These are phyloP conservation scores for Ypsolopha scabrella DNA, from an alignment of 2,888 invertebrate species.

Conservation along the genomic window DNA sequence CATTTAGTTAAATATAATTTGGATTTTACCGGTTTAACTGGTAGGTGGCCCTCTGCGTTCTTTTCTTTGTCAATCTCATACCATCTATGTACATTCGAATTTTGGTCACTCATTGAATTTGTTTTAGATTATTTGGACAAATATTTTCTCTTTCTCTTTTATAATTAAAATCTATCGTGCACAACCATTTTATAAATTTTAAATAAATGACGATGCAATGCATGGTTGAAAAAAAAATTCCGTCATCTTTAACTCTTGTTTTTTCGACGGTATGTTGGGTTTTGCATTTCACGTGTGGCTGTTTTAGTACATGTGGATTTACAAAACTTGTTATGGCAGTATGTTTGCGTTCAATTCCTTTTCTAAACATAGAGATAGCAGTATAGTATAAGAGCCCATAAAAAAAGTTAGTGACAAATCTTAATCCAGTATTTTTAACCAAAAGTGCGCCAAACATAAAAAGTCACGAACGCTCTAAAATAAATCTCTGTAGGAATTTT, in stretches of 20 bases:
- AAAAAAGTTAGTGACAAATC: too few species aligned
- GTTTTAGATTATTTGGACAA: background rate
- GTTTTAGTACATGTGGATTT: conserved; percentile 13
- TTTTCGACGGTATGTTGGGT: background rate
- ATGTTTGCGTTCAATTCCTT: conserved; percentile 63
- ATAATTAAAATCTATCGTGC: conserved; percentile 59
- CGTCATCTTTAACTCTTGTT: background rate
- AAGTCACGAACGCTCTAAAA: too few species aligned
- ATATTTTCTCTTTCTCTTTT: conserved; percentile 4
- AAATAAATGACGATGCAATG: background rate
- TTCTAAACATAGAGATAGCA: conserved; percentile 16
- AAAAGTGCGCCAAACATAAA: too few species aligned
- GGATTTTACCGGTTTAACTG: too few species aligned
- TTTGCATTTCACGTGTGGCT: background rate
- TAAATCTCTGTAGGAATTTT: background rate
- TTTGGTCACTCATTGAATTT: background rate
- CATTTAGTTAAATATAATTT: background rate
- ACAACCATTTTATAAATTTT: conserved; percentile 61
- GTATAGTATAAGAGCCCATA: background rate
- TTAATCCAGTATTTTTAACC: too few species aligned
- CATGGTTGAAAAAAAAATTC: background rate
- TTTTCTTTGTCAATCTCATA: background rate
- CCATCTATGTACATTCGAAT: background rate
- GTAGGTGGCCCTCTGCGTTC: too few species aligned
- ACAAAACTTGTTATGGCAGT: conserved; percentile 58